Conservation (phyloP, 2,797 vertebrate species). For the Mus spretus region DNA sequence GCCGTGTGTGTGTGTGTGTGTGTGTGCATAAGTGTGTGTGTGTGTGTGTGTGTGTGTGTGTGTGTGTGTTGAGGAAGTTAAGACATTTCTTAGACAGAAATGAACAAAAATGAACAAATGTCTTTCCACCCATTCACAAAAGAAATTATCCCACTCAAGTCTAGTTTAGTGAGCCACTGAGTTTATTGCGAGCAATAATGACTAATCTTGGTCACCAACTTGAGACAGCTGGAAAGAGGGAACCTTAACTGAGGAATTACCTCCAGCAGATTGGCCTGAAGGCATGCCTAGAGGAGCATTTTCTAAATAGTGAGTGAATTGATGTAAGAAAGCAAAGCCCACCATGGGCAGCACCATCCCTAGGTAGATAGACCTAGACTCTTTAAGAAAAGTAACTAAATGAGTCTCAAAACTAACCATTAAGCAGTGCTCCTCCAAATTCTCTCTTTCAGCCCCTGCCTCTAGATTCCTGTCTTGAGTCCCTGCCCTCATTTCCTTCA, state of each 20-base stretch:
- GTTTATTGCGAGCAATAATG: no score
- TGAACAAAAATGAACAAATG: neutral
- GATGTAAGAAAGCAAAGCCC: neutral
- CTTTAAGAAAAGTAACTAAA: neutral
- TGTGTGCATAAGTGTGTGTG: neutral
- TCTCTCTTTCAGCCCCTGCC: neutral
- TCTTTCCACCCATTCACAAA: neutral
- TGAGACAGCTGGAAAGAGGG: neutral
- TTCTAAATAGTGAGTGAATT: neutral
- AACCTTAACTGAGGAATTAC: neutral
- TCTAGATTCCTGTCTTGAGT: neutral
- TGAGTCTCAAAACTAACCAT: neutral
- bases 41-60: neutral
- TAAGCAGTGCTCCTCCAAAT: neutral
- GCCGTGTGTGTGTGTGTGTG: neutral
- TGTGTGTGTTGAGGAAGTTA: neutral
- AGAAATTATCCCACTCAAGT: neutral
- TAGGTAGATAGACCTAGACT: neutral
- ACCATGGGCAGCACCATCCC: neutral
- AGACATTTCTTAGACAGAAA: neutral
- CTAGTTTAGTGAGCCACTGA: neutral
- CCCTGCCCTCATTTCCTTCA: neutral
- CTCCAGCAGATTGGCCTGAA: neutral
- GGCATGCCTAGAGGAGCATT: no score
- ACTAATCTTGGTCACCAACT: neutral